phyloP scores from a whole-genome alignment of 2,113 vertebrate genomes.

The Dascyllus trimaculatus region DNA sequence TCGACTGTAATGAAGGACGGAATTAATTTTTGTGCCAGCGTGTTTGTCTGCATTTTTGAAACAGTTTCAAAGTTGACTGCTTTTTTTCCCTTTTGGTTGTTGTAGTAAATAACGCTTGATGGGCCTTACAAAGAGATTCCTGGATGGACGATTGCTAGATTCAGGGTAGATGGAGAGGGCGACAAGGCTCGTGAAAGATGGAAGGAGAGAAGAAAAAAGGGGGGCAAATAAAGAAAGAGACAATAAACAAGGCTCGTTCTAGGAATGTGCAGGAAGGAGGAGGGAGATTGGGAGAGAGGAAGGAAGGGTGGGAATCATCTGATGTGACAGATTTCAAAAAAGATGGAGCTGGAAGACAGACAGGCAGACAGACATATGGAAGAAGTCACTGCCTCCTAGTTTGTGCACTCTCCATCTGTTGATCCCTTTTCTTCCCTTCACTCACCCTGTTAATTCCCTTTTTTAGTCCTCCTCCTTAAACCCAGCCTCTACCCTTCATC shows the following conservation, averaged over 20 bases:
- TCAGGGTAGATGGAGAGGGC: conserved; percentile 24
- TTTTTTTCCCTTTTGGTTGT: conserved; percentile 18
- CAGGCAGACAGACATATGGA: conserved; percentile 31
- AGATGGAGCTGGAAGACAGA: conserved; percentile 37
- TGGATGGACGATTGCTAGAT: neutral
- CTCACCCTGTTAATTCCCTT: conserved; percentile 34
- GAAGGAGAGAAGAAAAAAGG: conserved; percentile 18
- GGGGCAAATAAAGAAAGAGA: conserved; percentile 24
- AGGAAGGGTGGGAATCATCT: conserved; percentile 54
- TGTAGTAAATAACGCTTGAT: conserved; percentile 11
- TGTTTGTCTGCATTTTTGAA: neutral
- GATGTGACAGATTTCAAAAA: conserved; percentile 63
- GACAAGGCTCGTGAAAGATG: conserved; percentile 16
- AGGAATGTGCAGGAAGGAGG: conserved; percentile 65
- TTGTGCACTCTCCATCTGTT: conserved; percentile 71
- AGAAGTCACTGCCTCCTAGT: conserved; percentile 32
- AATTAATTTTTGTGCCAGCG: conserved; percentile 11
- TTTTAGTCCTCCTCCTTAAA: conserved; percentile 12
- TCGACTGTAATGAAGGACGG: conserved; percentile 16
- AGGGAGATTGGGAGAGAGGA: conserved; percentile 26
- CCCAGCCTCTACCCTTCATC: conserved; percentile 31
- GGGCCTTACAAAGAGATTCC: conserved; percentile 1
- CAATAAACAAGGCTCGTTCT: conserved; percentile 54
- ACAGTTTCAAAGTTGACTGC: neutral
- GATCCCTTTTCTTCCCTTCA: conserved; percentile 47